These are phyloP conservation scores for Trissoscelio sp. DNA, from an alignment of 2,888 invertebrate species.

Conservation along the genomic window DNA sequence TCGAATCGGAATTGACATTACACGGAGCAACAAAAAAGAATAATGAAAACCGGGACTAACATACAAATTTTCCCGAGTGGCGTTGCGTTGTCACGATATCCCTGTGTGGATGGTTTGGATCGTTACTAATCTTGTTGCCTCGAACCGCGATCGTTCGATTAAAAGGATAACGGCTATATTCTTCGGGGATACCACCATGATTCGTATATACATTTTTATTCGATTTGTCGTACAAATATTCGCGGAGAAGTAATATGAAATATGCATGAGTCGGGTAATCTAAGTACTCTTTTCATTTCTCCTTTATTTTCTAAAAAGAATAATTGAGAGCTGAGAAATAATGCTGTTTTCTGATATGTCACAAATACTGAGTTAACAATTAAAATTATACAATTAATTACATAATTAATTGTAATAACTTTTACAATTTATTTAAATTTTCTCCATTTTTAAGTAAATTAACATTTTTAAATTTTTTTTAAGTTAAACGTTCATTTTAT, in stretches of 20 bases:
- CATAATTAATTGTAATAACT: no score
- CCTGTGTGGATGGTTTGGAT: slow-evolving; percentile 34
- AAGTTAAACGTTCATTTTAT: no score
- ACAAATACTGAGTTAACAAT: no score
- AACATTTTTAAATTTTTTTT: no score
- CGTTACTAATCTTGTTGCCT: slow-evolving; percentile 64
- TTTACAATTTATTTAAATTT: no score
- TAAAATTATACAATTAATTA: no score
- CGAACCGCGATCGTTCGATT: slow-evolving; percentile 61
- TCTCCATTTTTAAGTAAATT: no score
- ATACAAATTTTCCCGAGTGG: slow-evolving; percentile 38
- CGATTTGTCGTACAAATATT: slow-evolving; percentile 43
- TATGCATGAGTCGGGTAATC: slow-evolving; percentile 40
- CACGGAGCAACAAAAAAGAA: slow-evolving; percentile 7
- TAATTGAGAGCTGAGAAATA: slow-evolving; percentile 1
- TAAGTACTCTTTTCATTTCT: slow-evolving; percentile 9
- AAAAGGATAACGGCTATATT: slow-evolving; percentile 55
- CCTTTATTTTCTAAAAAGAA: slow-evolving; percentile 12
- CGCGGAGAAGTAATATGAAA: slow-evolving; percentile 31
- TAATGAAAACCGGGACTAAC: slow-evolving; percentile 18
- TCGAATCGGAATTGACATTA: slow-evolving; percentile 16
- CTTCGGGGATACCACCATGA: slow-evolving; percentile 41
- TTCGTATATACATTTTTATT: slow-evolving; percentile 59
- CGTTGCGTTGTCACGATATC: slow-evolving; percentile 35
- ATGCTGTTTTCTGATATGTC: no score